These are phyloP conservation scores for Tetramorium simillimum DNA, from an alignment of 1,140 invertebrate genomes.

Conservation along the genomic window DNA sequence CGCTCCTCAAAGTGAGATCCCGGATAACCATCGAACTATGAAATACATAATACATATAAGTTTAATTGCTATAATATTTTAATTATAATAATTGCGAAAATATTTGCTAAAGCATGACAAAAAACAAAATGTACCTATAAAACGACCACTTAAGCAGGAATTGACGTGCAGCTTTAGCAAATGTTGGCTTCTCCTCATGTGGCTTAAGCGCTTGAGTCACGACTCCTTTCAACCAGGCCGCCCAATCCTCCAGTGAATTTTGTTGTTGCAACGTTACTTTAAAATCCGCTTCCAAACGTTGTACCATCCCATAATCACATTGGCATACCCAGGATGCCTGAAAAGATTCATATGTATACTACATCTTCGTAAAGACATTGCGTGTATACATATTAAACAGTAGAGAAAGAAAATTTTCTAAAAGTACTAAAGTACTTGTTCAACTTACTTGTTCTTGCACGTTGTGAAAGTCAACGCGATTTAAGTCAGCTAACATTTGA, in stretches of 20 bases:
- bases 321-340: slow-evolving; percentile 98
- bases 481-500: slow-evolving; percentile 99
- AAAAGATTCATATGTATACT: slow-evolving; percentile 20
- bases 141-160: slow-evolving; percentile 99
- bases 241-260: slow-evolving; percentile 98
- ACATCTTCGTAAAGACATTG: not conserved
- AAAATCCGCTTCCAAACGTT: slow-evolving; percentile 96
- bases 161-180: slow-evolving; percentile 96
- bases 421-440: too few species aligned
- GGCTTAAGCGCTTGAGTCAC: slow-evolving; percentile 95
- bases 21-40: slow-evolving; percentile 97
- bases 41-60: slow-evolving; percentile 17
- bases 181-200: slow-evolving; percentile 93
- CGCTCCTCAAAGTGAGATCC: slow-evolving; percentile 97
- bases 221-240: slow-evolving; percentile 97
- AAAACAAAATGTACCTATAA: slow-evolving; percentile 90
- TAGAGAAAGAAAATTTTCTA: not conserved
- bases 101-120: not conserved
- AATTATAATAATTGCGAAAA: too few species aligned
- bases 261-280: slow-evolving; percentile 97
- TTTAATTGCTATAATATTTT: too few species aligned
- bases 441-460: slow-evolving; percentile 92
- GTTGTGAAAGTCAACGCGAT: slow-evolving; percentile 98
- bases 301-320: slow-evolving; percentile 95
- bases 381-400: not conserved